Conservation (phyloP, 2,888 invertebrate genomes). For the Ypsolopha scabrella region DNA sequence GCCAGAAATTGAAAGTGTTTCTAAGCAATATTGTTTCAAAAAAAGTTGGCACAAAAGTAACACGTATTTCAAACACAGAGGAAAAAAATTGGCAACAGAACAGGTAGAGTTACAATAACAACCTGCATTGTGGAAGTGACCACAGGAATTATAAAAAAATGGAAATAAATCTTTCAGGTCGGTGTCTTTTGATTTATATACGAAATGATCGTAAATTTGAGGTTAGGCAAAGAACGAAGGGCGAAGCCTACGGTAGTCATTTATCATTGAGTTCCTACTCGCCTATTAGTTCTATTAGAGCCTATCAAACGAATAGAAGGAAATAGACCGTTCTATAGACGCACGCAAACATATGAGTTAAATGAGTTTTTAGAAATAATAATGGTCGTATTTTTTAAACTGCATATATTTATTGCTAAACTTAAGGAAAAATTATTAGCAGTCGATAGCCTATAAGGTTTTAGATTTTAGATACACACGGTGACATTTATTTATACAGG, state of each 20-base stretch:
- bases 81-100: constrained; percentile 24
- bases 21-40: constrained; percentile 1
- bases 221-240: constrained; percentile 48
- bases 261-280: constrained; percentile 29
- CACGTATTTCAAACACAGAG: constrained; percentile 34
- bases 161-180: constrained; percentile 59
- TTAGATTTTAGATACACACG: too few relatives aligned
- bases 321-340: too few relatives aligned
- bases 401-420: too few relatives aligned
- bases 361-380: too few relatives aligned
- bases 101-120: constrained; percentile 25
- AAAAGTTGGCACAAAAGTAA: constrained; percentile 24
- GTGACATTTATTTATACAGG: too few relatives aligned
- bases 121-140: constrained; percentile 31
- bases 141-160: constrained; percentile 20
- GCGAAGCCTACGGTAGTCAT: constrained; percentile 27
- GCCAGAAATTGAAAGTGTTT: constrained; percentile 4
- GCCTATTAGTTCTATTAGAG: constrained; percentile 31
- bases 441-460: too few relatives aligned
- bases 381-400: too few relatives aligned
- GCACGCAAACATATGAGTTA: too few relatives aligned
- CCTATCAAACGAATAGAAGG: neutral
- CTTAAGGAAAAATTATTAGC: too few relatives aligned
- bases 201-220: constrained; percentile 69
- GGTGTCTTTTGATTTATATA: constrained; percentile 67